phyloP scores from a whole-genome alignment of 2,797 vertebrate species.

The Dendrocincla tyrannina region DNA sequence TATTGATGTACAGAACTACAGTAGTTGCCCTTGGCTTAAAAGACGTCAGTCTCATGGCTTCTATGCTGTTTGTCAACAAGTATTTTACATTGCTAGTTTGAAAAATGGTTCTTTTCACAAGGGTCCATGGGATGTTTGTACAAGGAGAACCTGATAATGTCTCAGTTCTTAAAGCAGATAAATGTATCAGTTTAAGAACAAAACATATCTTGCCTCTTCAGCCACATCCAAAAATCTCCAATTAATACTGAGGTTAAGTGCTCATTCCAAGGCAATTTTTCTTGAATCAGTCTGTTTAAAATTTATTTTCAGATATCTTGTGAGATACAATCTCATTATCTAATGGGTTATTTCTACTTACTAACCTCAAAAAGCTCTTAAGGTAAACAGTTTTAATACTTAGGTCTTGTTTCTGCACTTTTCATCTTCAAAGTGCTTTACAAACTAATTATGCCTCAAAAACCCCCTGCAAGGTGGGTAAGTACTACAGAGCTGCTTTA shows the following conservation, averaged over 20 bases:
- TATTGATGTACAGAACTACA: background rate
- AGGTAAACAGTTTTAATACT: constrained; percentile 51
- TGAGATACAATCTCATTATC: background rate
- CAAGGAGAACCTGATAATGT: background rate
- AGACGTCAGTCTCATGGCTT: background rate
- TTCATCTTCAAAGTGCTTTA: constrained; percentile 50
- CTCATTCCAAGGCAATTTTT: background rate
- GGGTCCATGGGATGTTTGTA: background rate
- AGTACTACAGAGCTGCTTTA: constrained; percentile 5
- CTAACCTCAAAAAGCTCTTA: constrained; percentile 33
- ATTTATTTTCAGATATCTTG: background rate
- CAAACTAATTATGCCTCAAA: constrained; percentile 45
- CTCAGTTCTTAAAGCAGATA: background rate
- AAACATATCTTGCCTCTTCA: background rate
- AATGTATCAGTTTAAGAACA: background rate
- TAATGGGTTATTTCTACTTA: constrained; percentile 12
- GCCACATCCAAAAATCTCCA: background rate
- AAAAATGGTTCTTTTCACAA: background rate
- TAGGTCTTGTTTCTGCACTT: constrained; percentile 25
- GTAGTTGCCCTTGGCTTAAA: background rate
- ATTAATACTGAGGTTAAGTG: background rate
- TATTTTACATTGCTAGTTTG: rapidly evolving
- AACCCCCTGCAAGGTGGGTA: constrained; percentile 1
- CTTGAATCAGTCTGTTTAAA: background rate
- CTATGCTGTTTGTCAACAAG: background rate